Base-by-base conservation (phyloP, 2,113 vertebrate species). In the Uria lomvia region DNA sequence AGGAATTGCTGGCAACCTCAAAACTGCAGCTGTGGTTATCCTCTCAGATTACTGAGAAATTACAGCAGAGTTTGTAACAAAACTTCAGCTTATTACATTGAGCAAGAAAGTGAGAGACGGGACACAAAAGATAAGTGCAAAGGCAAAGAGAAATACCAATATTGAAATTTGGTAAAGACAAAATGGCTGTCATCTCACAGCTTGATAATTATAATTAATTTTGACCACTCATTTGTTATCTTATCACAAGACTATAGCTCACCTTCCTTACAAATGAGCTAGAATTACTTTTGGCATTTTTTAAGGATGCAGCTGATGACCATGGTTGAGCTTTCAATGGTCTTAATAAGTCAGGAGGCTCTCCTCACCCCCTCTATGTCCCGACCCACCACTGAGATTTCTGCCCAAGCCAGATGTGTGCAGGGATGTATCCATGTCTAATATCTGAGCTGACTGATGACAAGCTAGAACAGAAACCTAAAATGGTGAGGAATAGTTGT, bases 21-120 rank as follows among this genome's bases (percentile, higher is more conserved):
- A 95, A 98, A 97, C 91, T 97, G 95, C 94, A 97, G 91, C 88
- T 98, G 97, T 89, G 98, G 97, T 97, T 97, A 81, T 94, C 59
- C 88, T 97, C 97, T 98, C 96, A 94, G 79, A 96, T 98, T 98
- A 97, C 96, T 60, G 93, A 94, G 93, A 97, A 97, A 98, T 97
- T 96, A 92, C 66, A 96, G 91, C 50, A 88, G 47, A 87, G 67
- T 97, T 97, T 94, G 81, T 96, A 97, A 87, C 74, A 97, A 96
- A 97, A 88, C 88, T 96, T 88, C 87, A 96, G 86, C 78, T 95
- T 96, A 78, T 93, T 97, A 50, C 84, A 77, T 36, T 80, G 82
- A 88, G 45, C 63, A 22, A 76, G 55, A 89, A 97, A 97, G 72
- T 96, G 65, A 83, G 62, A 96, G 79, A 91, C 85, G 62, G 43